These are phyloP conservation scores for Saccostrea echinata DNA, from an alignment of 1,140 invertebrate species.

Conservation along the genomic window DNA sequence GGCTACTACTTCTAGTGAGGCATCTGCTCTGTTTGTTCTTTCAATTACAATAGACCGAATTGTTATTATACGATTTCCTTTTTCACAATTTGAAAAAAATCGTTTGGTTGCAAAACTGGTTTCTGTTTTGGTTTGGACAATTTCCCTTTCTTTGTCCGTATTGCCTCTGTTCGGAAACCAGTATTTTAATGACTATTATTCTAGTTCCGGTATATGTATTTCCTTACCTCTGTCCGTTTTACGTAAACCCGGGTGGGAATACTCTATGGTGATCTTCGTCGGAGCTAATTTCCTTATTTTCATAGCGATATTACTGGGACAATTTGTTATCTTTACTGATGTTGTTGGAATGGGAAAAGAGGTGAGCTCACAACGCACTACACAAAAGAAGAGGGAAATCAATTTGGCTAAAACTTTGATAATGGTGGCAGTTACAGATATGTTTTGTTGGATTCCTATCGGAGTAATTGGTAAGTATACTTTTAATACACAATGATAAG, in stretches of 20 bases:
- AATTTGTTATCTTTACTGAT: slow-evolving; percentile 9
- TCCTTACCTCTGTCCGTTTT: neutral
- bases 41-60: slow-evolving; percentile 69
- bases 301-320: neutral
- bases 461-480: neutral
- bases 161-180: neutral
- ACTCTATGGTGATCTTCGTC: neutral
- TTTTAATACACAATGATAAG: too few relatives aligned
- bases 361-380: neutral
- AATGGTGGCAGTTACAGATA: neutral
- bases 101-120: too few relatives aligned
- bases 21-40: slow-evolving; percentile 63
- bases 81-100: slow-evolving; percentile 38
- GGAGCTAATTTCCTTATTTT: neutral
- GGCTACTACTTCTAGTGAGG: slow-evolving; percentile 67
- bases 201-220: neutral
- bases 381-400: neutral
- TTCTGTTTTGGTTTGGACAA: neutral
- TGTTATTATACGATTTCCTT: slow-evolving; percentile 66
- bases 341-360: slow-evolving; percentile 13
- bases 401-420: neutral
- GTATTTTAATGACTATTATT: neutral
- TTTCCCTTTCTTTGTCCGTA: neutral
- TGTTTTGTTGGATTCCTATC: slow-evolving; percentile 13
- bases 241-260: neutral